These are phyloP conservation scores for Salvelinus sp. DNA, from an alignment of 2,113 vertebrate species.

Conservation along the genomic window DNA sequence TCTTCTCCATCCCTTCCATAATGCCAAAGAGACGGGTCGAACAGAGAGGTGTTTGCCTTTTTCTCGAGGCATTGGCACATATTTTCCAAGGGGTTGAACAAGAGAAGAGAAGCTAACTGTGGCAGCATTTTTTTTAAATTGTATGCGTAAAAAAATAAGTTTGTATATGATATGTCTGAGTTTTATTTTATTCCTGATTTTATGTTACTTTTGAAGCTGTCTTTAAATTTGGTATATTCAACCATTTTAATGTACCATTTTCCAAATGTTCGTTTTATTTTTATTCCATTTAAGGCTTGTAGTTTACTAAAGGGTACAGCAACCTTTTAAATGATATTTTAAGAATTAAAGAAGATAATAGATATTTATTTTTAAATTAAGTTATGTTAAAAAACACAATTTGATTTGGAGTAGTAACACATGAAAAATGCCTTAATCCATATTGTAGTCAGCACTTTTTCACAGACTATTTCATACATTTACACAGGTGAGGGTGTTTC, in stretches of 20 bases:
- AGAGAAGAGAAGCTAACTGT: slow-evolving; percentile 52
- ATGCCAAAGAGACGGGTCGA: slow-evolving; percentile 73
- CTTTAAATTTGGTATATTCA: slow-evolving; percentile 66
- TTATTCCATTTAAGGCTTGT: slow-evolving; percentile 55
- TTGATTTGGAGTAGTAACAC: slow-evolving; percentile 39
- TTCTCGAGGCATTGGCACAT: slow-evolving; percentile 69
- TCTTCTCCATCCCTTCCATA: slow-evolving; percentile 53
- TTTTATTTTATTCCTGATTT: slow-evolving; percentile 25
- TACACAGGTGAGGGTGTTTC: background rate
- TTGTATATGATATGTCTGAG: slow-evolving; percentile 70
- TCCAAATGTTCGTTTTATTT: slow-evolving; percentile 47
- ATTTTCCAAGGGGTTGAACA: slow-evolving; percentile 58
- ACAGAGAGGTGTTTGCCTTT: slow-evolving; percentile 53
- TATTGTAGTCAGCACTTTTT: slow-evolving; percentile 35
- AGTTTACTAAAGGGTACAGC: slow-evolving; percentile 51
- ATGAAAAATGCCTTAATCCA: slow-evolving; percentile 36
- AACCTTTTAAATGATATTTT: slow-evolving; percentile 64
- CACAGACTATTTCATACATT: slow-evolving; percentile 18
- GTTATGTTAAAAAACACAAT: slow-evolving; percentile 57
- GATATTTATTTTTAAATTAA: slow-evolving; percentile 82
- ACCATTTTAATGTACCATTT: slow-evolving; percentile 20
- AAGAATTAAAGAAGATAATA: slow-evolving; percentile 64
- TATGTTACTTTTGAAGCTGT: slow-evolving; percentile 41
- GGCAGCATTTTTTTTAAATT: slow-evolving; percentile 50
- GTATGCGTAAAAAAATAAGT: slow-evolving; percentile 56